Base-by-base conservation (phyloP, 2,113 vertebrate species). In the Mirounga angustirostris region DNA sequence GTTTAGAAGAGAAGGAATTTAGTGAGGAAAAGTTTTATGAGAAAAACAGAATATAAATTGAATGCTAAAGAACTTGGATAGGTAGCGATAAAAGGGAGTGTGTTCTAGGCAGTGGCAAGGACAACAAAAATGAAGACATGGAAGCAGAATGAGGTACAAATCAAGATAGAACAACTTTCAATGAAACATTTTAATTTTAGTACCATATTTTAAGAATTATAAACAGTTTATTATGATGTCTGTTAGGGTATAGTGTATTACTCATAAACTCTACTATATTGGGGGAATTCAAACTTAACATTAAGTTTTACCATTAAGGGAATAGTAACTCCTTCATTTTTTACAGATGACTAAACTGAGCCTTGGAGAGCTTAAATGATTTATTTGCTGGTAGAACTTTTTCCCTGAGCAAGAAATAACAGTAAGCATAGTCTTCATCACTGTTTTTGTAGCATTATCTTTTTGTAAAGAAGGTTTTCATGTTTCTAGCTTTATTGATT, bases 381-480 rank as follows among this genome's bases (percentile, higher is more conserved):
- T 30, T 71, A 87, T 46, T 86, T 85, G 14, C 40, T 94, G 5
- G 18, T 82, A 82, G 59, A 71, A 7, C 54, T 46, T 81, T 93
- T 84, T 61, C 12, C 40, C 40, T 84, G 59, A 11, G 59, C 67
- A 78, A 96, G 76, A 78, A 78, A 56, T 84, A 33, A 84, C 9
- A 91, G 10, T 86, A 88, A 59, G 6, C 79, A 36, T 30, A 88
- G 12, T 82, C 16, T 74, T 78, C 6, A 24, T 94, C 43, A 61
- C 16, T 76, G 9, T 97, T 74, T 89, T 83, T 50, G 10, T 95
- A n/a, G 33, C 28, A 80, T 80, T 93, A 24, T 86, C 46, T 91
- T 50, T 90, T 71, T 80, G 10, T 91, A 12, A 86, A 74, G 65
- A 88, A 92, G 74, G 58, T 88, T 94, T 97, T 80, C 36, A 93